Base-by-base conservation (phyloP, 1,140 invertebrate genomes). In the Tetramorium parvispinum region DNA sequence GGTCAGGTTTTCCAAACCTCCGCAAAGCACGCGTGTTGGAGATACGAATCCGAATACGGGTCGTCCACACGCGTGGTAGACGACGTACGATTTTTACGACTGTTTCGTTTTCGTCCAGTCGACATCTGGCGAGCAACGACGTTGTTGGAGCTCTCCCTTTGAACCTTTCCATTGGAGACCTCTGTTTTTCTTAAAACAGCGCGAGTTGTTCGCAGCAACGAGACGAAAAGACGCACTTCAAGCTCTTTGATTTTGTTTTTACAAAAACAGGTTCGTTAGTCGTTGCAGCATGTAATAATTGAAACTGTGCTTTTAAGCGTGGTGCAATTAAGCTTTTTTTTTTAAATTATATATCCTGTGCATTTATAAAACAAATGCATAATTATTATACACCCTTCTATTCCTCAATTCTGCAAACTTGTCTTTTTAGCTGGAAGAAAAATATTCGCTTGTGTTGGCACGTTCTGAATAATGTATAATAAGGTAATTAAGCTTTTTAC, bases 71-170 rank as follows among this genome's bases (percentile, higher is more conserved):
- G 24, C 43, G 55, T 11, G 40, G 24, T 77, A 13, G 40, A 61
- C 66, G 18, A 55, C 2, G 11, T 65, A 27, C 61, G 27, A 43
- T 10, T 88, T 66, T 77, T 85, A 85, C 71, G 55, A 85, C 49
- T 49, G 43, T 71, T 53, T 75, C 71, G 32, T 55, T 77, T 53
- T 71, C 68, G 18, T 11, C 21, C 18, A 7, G n/a, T n/a, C 57
- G 6, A 88, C 87, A 88, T 85, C 79, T 85, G 87, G 51, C 55
- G 71, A 59, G 71, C 43, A 59, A 65, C 46, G 4, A 85, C 70
- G 43, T 70, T 40, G 46, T 8, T 53, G n/a, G 11, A 57, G 51
- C 13, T 46, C n/a, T 51, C 40, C 16, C 61, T 83, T 76, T 53
- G 76, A 86, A 46, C 27, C 13, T 4, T 10, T 11, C n/a, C 40